Base-by-base conservation (phyloP, 2,888 invertebrate genomes). In the Dryobotodes eremita region DNA sequence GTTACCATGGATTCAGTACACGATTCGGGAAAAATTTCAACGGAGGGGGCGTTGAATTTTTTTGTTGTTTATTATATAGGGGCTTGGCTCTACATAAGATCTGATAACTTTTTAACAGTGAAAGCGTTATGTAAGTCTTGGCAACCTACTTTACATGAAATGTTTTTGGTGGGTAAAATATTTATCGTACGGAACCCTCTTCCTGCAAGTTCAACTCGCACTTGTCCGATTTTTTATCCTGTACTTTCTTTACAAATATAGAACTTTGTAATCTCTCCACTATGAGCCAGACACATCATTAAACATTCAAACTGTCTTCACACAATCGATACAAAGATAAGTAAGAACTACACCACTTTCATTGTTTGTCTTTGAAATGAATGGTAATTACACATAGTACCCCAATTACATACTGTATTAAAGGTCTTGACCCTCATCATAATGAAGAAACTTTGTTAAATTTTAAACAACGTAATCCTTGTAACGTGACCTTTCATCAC, bases 371-470 rank as follows among this genome's bases (percentile, higher is more conserved):
- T 80, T 87, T 62, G 15, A 50, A 77, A 79, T 82, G 75, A 75
- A 85, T 64, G 66, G 20, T 72, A 80, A 77, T 77, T 76, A 79
- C 48, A 77, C 71, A 75, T 46, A 15, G 64, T 71, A 66, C 65
- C 79, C 86, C 77, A 88, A 86, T 76, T 86, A 86, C 74, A 76
- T 71, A 70, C 59, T 57, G 61, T 70, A 76, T 74, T 31, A 71
- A 79, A 77, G 76, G 82, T 84, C 86, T 80, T 86, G 82, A 90
- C 87, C 86, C 83, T 84, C 71, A 79, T 86, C 72, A 80, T 85
- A 85, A 88, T 83, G 76, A 79, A 80, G 74, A 69, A 83, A 83
- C 85, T 83, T 81, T 82, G 82, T 83, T 77, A 80, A 76, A 74
- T 82, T 83, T 83, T 64, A 75, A 81, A 88, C 83, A 89, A 88